These are phyloP conservation scores for Epizoanthus fatuus DNA, from an alignment of 92 coral and sea anemone species.

Conservation along the genomic window DNA sequence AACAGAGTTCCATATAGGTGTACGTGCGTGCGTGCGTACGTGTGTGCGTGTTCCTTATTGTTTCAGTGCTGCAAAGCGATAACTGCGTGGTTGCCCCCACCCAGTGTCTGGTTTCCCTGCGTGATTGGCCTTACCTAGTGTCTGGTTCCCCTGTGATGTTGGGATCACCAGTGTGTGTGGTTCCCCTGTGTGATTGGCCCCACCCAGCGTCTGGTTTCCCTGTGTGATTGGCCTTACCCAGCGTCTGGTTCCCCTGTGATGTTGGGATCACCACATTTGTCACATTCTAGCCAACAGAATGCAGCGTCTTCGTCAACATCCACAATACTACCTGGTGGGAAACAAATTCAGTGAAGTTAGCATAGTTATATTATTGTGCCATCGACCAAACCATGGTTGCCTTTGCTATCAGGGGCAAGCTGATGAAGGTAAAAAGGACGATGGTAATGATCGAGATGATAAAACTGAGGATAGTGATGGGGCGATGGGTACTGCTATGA, in stretches of 20 bases:
- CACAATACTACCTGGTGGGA: slow-evolving; percentile 60
- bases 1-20: too few species aligned
- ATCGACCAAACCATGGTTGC: too few species aligned
- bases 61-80: too few species aligned
- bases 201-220: slow-evolving; percentile 25
- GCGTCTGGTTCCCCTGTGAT: slow-evolving; percentile 45
- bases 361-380: too few species aligned
- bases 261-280: slow-evolving; percentile 72
- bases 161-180: slow-evolving; percentile 42
- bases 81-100: background rate
- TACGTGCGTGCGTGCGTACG: too few species aligned
- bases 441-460: background rate
- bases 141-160: slow-evolving; percentile 58
- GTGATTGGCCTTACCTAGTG: slow-evolving; percentile 9
- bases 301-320: slow-evolving; percentile 91
- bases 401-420: too few species aligned
- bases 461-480: background rate
- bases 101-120: slow-evolving; percentile 11
- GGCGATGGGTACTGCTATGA: background rate
- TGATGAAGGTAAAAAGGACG: too few species aligned
- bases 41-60: too few species aligned
- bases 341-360: too few species aligned
- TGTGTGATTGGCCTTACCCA: slow-evolving; percentile 20
- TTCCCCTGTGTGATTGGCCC: background rate
- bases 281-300: slow-evolving; percentile 90